Evolutionary conservation across 2,888 invertebrate genomes (phyloP), one percentile per base, ranked within the genome.

Genomic region (Drosophila kanekoi): DNA sequence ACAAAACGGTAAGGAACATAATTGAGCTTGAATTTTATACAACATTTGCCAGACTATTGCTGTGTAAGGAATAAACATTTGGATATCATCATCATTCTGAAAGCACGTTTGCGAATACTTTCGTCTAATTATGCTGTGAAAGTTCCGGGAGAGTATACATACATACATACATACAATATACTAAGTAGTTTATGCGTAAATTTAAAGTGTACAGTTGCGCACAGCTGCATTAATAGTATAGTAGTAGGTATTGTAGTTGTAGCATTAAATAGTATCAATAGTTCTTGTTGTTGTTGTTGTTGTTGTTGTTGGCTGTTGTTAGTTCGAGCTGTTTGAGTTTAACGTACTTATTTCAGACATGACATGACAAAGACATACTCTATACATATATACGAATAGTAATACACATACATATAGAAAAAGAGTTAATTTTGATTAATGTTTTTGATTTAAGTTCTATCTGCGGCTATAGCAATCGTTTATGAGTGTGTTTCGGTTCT

Each of bases 1-100:
- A 85, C 85, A 67, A 85, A 85, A 85, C 74, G 82, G 84, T 84
- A 88, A 86, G 85, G 85, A 86, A 86, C 85, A 89, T 87, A 86
- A 86, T 89, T 86, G 71, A 89, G 70, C 76, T 87, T 82, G 72
- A 87, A 89, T 80, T 80, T 85, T 47, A 62, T 85, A 87, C 78
- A 80, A 85, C 77, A 65, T 76, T 82, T 70, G 73, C 86, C 82
- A 81, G 87, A 83, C 88, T 86, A 83, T 88, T 88, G 88, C 53
- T 75, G 57, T 41, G 45, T 65, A 56, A 62, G 68, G 54, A 79
- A 81, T 81, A 41, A 60, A 75, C 76, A 52, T 37, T 57, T 67
- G 60, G 49, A 68, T 60, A 49, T 60, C 52, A 45, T 52, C 28
- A 52, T 52, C 23, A 23, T 47, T 32, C 33, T 1, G 58, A 53